A percentile compares a stretch with the other conserved stretches of the same genome.
Conservation (phyloP, 1,140 invertebrate species). For the Drosophila trapezifrons region DNA sequence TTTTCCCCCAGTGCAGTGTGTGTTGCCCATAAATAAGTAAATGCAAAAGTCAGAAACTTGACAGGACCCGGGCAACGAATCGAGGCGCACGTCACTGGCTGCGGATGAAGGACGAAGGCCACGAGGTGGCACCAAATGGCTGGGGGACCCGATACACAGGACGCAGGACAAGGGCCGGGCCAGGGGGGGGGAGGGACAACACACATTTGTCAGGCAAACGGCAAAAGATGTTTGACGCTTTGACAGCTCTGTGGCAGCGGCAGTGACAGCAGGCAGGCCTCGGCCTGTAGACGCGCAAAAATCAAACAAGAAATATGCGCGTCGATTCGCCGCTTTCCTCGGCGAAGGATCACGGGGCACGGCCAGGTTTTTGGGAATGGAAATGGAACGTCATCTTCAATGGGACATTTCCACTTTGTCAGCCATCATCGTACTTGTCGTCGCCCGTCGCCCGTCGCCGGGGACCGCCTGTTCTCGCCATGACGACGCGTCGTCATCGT, state of each 20-base stretch:
- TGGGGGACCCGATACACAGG: neutral
- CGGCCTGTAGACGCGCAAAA: slow-evolving; percentile 40
- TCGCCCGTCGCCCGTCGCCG: slow-evolving; percentile 16
- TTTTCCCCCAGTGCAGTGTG: slow-evolving; percentile 21
- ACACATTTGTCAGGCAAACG: slow-evolving; percentile 71
- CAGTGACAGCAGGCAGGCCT: slow-evolving; percentile 35
- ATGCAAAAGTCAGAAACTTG: slow-evolving; percentile 73
- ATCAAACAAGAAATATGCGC: slow-evolving; percentile 61
- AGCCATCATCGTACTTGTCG: slow-evolving; percentile 59
- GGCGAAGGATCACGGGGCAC: slow-evolving; percentile 2
- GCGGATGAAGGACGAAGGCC: slow-evolving; percentile 43
- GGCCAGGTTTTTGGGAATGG: neutral
- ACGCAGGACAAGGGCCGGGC: neutral
- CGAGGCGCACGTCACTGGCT: slow-evolving; percentile 36
- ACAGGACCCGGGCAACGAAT: slow-evolving; percentile 39
- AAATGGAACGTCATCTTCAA: slow-evolving; percentile 69
- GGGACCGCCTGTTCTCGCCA: slow-evolving; percentile 41
- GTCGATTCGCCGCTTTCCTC: slow-evolving; percentile 51
- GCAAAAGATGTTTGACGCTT: slow-evolving; percentile 73
- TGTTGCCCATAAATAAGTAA: slow-evolving; percentile 73
- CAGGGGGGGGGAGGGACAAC: neutral
- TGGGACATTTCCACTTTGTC: slow-evolving; percentile 79
- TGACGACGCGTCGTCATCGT: slow-evolving; percentile 30
- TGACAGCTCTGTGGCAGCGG: slow-evolving; percentile 68
- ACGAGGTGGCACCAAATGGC: slow-evolving; percentile 5